A percentile compares a stretch with the other conserved stretches of the same genome.
Evolutionary conservation across 2,113 vertebrate species (phyloP).

Genomic region (Tetraodon nigroviridis): DNA sequence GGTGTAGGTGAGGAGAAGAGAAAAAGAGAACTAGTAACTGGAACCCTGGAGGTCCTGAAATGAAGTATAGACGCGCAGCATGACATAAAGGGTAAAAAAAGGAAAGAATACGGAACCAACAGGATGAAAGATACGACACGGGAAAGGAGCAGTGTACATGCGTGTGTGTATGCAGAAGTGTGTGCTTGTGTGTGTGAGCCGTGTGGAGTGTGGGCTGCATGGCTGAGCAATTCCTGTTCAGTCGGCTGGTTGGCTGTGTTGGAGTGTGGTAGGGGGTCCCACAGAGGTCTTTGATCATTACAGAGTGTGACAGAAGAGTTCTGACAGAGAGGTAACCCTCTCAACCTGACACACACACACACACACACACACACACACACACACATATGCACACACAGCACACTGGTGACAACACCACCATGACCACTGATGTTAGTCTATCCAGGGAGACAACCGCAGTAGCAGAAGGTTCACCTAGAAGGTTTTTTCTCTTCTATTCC

Average conservation of each 20-base stretch:
- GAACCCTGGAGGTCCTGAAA: conserved; percentile 17
- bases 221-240: conserved; percentile 72
- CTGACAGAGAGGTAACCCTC: conserved; percentile 69
- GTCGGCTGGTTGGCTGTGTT: conserved; percentile 66
- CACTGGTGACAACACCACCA: conserved; percentile 42
- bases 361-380: conserved; percentile 23
- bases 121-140: conserved; percentile 31
- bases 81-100: conserved; percentile 5
- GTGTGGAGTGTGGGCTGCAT: conserved; percentile 61
- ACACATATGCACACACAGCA: conserved; percentile 19
- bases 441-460: conserved; percentile 6
- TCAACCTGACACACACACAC: conserved; percentile 24
- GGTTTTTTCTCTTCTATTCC: background rate
- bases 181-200: conserved; percentile 36
- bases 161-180: conserved; percentile 25
- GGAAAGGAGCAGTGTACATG: conserved; percentile 21
- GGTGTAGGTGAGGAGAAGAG: conserved; percentile 16
- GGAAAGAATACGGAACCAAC: conserved; percentile 18
- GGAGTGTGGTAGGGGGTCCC: conserved; percentile 70
- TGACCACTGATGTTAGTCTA: conserved; percentile 36
- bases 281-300: conserved; percentile 76
- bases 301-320: conserved; percentile 73
- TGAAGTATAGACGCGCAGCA: conserved; percentile 1
- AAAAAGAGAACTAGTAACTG: conserved; percentile 20
- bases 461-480: conserved; percentile 17